Base-by-base conservation (phyloP, 2,888 invertebrate species). In the Balanococcus diminutus region DNA sequence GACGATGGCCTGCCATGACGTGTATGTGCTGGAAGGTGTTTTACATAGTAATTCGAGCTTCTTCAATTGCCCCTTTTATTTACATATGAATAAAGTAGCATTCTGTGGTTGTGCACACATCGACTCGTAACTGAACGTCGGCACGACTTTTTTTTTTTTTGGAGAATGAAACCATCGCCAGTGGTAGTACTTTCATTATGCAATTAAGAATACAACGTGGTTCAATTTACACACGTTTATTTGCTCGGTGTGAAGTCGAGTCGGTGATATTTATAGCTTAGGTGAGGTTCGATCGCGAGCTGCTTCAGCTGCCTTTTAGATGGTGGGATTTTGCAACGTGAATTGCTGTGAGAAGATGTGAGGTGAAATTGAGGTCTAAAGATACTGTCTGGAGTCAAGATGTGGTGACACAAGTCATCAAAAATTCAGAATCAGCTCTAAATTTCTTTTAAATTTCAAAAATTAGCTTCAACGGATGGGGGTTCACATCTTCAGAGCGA, bases 41-140 rank as follows among this genome's bases (percentile, higher is more conserved):
- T 67, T 67, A 67, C 67, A 67, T 28, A 19, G 67, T 67, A 67
- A 67, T 67, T 67, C 67, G 67, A 67, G 67, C 67, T 67, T 28
- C 67, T 67, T 67, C 67, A 67, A 67, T 67, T 67, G 67, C 67
- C n/a, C 25, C 28, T 11, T 6, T 67, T 67, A 67, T 67, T 67
- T 67, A 67, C 67, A 67, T 67, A 67, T 67, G 67, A 67, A 67
- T 67, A 31, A 31, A 31, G 67, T 67, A 28, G 67, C 67, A 8
- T 19, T 56, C 56, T 56, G 22, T n/a, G n/a, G 56, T 4, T 56
- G 22, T 9, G 51, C 51, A 56, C 22, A 56, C 22, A 56, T 56
- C 22, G 36, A 36, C 36, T n/a, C n/a, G n/a, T n/a, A n/a, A n/a
- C n/a, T n/a, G n/a, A 19, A 22, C 56, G 56, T 56, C 56, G 56